Conservation (phyloP, 2,888 invertebrate genomes). For the Nomada fabriciana region DNA sequence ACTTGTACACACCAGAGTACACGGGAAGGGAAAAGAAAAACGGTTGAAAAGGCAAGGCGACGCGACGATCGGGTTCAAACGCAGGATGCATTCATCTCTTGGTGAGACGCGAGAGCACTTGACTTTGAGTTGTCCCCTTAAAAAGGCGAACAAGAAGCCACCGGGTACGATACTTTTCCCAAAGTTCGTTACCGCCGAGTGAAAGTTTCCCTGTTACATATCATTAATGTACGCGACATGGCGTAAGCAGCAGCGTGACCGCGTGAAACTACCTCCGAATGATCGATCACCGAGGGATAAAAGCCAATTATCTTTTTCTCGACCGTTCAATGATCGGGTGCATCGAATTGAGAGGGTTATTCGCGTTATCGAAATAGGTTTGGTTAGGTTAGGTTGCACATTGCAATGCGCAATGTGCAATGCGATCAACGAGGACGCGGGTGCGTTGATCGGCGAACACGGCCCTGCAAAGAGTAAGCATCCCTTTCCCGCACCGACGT, state of each 20-base stretch:
- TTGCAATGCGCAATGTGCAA: not conserved
- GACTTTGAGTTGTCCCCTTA: slow-evolving; percentile 61
- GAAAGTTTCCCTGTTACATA: slow-evolving; percentile 25
- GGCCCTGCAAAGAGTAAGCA: slow-evolving; percentile 73
- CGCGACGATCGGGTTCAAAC: slow-evolving; percentile 53
- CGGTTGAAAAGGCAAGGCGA: slow-evolving; percentile 51
- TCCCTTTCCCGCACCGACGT: slow-evolving; percentile 59
- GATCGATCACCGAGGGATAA: slow-evolving; percentile 20
- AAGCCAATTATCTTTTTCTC: slow-evolving; percentile 12
- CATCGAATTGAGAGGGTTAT: not conserved
- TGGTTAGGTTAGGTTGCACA: too few species aligned
- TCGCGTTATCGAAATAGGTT: not conserved
- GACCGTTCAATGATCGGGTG: not conserved
- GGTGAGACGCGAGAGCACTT: slow-evolving; percentile 57
- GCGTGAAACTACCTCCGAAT: slow-evolving; percentile 8
- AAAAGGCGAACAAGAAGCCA: slow-evolving; percentile 14
- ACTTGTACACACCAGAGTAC: not conserved
- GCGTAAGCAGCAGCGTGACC: slow-evolving; percentile 5
- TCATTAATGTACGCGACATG: not conserved
- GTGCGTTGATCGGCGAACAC: slow-evolving; percentile 57
- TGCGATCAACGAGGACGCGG: not conserved
- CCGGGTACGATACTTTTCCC: not conserved
- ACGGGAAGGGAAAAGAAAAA: not conserved
- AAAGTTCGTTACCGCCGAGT: slow-evolving; percentile 12
- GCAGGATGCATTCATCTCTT: slow-evolving; percentile 62